Percentiles rank a stretch among this genome's conserved stretches.
Conservation (phyloP, 2,113 vertebrate genomes). For the Limnothrissa miodon region DNA sequence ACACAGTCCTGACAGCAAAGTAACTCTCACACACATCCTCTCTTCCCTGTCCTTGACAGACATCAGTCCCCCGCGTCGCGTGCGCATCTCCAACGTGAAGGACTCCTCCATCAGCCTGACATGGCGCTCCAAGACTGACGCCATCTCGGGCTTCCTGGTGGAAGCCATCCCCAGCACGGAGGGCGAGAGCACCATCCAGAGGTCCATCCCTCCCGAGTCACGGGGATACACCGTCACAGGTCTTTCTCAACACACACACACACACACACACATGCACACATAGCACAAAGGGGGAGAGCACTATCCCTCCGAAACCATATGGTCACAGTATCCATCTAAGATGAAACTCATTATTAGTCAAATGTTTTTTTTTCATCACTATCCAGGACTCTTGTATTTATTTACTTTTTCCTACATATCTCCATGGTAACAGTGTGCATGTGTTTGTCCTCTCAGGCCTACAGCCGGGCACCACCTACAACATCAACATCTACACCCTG, state of each 20-base stretch:
- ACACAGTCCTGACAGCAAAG: neutral
- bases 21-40: neutral
- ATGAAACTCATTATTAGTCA: neutral
- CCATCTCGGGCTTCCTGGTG: conserved; percentile 90
- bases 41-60: conserved; percentile 61
- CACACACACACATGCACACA: neutral
- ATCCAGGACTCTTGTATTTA: neutral
- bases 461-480: conserved; percentile 88
- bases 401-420: neutral
- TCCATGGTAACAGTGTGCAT: neutral
- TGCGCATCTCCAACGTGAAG: conserved; percentile 83
- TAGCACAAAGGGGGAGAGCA: too few species aligned
- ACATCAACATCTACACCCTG: conserved; percentile 88
- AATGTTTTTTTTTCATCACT: neutral
- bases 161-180: conserved; percentile 72
- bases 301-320: too few species aligned
- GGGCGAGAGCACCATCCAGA: conserved; percentile 78
- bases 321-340: neutral
- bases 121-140: conserved; percentile 90
- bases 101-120: conserved; percentile 89
- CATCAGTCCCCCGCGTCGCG: conserved; percentile 89
- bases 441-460: conserved; percentile 70
- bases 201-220: conserved; percentile 74
- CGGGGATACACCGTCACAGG: conserved; percentile 50
- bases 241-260: neutral